Base-by-base conservation (phyloP, 1,140 invertebrate species). In the Drosophila bocki region DNA sequence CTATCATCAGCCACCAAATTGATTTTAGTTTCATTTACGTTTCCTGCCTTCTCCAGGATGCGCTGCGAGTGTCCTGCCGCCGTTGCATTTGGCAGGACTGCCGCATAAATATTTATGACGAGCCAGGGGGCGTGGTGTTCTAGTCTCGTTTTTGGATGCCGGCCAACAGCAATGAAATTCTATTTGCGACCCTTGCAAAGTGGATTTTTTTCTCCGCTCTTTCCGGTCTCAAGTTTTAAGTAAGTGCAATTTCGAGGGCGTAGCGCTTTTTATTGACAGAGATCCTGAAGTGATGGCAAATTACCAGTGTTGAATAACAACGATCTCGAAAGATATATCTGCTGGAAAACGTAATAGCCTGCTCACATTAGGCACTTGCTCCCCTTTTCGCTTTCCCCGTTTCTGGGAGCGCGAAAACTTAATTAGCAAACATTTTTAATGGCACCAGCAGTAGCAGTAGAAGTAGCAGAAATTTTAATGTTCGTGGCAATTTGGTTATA, bases 11-110 rank as follows among this genome's bases (percentile, higher is more conserved):
- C 59, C 81, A 72, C 65, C 85, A 88, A 88, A 88, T 88, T 88
- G 85, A 88, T 88, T 88, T 85, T 90, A 81, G 85, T 90, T 84
- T 85, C 85, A 90, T 88, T 90, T 87, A 71, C 70, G 78, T 67
- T 88, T 88, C 85, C 85, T 68, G 81, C 78, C 59, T 65, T 48
- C 32, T 37, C 17, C 37, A 35, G 29, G 41, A 33, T 58, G 17
- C 42, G n/a, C 48, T 45, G 33, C 37, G 22, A 15, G n/a, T 47
- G 32, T 60, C 57, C 17, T 74, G 41, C 44, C 47, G 4, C 56
- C 58, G 71, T 65, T 87, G 84, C 80, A 88, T 50, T 87, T 88
- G 80, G 83, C 76, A 78, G 58, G 61, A 65, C 44, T 53, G 44
- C 42, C 76, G 74, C 85, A 88, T 90, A 90, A 85, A 88, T 90